Conservation (phyloP, 2,888 invertebrate species). For the Apamea anceps region DNA sequence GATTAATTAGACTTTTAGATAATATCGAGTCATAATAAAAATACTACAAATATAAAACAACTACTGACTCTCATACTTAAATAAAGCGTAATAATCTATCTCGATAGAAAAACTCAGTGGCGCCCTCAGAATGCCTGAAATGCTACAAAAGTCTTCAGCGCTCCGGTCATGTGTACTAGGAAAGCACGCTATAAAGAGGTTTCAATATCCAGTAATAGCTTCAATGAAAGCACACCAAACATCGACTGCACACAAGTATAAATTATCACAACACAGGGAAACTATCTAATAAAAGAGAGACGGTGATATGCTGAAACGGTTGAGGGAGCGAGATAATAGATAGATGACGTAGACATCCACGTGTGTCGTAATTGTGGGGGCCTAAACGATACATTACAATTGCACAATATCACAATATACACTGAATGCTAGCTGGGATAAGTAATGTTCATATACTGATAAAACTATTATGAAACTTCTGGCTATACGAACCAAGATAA, state of each 20-base stretch:
- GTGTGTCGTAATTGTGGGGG: no score
- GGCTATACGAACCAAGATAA: neutral
- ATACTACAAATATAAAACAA: neutral
- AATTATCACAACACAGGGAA: neutral
- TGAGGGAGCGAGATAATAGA: neutral
- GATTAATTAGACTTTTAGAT: neutral
- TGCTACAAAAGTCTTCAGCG: slow-evolving; percentile 10
- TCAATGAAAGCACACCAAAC: neutral
- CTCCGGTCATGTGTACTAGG: slow-evolving; percentile 25
- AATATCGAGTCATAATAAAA: neutral
- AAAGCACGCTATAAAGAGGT: neutral
- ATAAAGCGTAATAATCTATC: neutral
- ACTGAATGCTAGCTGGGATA: neutral
- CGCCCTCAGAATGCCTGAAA: neutral
- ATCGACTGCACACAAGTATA: neutral
- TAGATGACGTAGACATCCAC: neutral
- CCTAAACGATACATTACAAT: no score
- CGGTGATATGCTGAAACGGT: neutral
- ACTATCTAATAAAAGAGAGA: neutral
- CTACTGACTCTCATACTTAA: neutral
- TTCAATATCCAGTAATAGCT: neutral
- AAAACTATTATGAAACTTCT: neutral
- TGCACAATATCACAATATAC: neutral
- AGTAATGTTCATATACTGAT: neutral
- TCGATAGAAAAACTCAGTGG: neutral